phyloP scores from a whole-genome alignment of 2,888 invertebrate genomes.

The Labia minor region DNA sequence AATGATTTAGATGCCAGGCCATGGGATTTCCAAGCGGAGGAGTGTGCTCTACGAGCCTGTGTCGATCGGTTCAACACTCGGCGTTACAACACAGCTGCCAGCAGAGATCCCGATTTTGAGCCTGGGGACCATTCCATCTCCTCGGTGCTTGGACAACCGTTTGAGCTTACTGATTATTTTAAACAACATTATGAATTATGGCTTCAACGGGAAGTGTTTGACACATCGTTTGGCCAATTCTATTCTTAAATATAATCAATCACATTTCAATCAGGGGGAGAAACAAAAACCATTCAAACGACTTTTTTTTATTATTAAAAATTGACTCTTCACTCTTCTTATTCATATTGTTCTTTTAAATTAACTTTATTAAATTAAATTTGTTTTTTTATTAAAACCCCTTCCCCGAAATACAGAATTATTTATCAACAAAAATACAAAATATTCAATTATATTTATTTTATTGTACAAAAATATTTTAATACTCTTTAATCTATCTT shows the following conservation, averaged over 20 bases:
- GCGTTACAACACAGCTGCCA: conserved; percentile 55
- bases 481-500: too few relatives aligned
- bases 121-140: conserved; percentile 71
- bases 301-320: too few relatives aligned
- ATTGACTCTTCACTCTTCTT: too few relatives aligned
- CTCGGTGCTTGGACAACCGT: conserved; percentile 63
- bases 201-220: conserved; percentile 94
- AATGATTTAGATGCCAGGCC: conserved; percentile 95
- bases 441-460: too few relatives aligned
- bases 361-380: too few relatives aligned
- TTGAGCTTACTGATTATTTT: conserved; percentile 85
- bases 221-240: conserved; percentile 44
- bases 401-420: too few relatives aligned
- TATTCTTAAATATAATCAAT: background rate
- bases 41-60: conserved; percentile 82
- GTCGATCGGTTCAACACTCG: conserved; percentile 95
- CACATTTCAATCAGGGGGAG: too few relatives aligned
- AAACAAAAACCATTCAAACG: too few relatives aligned
- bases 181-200: conserved; percentile 87
- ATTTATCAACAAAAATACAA: too few relatives aligned
- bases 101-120: conserved; percentile 44
- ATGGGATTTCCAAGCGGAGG: conserved; percentile 97
- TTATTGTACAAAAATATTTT: too few relatives aligned
- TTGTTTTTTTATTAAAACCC: too few relatives aligned
- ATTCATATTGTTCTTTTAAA: too few relatives aligned